Evolutionary conservation across 2,888 invertebrate species (phyloP), one percentile per base, ranked within the genome.

Genomic region (Cartodere bifasciata): DNA sequence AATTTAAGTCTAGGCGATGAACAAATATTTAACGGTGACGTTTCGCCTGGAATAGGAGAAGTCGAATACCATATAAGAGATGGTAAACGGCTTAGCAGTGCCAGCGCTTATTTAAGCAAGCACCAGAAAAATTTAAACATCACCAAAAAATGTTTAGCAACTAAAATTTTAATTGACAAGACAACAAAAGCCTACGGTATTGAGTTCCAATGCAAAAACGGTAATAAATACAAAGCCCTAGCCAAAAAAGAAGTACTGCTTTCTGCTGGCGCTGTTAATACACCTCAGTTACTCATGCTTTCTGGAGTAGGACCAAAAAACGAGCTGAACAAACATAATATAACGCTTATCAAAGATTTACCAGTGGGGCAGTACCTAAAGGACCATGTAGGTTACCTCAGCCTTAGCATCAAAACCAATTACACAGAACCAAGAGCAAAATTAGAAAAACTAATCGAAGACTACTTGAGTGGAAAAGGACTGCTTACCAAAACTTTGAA

Each of bases 1-100:
- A 65, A 74, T 47, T 33, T 40, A 28, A 13, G 36, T 6, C 36
- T 37, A 13, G 21, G 23, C 9, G 23, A 31, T 6, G 30, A 30
- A 4, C 23, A 32, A 5, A 42, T 42, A 23, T 38, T 38, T 14
- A 44, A 42, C 20, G 41, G 38, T 10, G 14, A 26, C 23, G 5
- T 30, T 11, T 25, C 31, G 10, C 31, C 36, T 30, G 35, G 29
- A 12, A 34, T 32, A 23, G 31, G 35, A 14, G 31, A 26, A 20
- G 13, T 31, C 6, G 41, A 41, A 25, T 20, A 31, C 5, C 41
- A 34, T 12, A 39, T 29, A 17, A 23, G 29, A 22, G 29, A 36
- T 15, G 42, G 44, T 2, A 22, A 28, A 23, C 25, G 44, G 31
- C 34, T 37, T 15, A 39, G 40, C 20, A 29, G 29, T 4, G 35